Conservation (phyloP, 2,797 vertebrate species). For the Microcaecilia unicolor region DNA sequence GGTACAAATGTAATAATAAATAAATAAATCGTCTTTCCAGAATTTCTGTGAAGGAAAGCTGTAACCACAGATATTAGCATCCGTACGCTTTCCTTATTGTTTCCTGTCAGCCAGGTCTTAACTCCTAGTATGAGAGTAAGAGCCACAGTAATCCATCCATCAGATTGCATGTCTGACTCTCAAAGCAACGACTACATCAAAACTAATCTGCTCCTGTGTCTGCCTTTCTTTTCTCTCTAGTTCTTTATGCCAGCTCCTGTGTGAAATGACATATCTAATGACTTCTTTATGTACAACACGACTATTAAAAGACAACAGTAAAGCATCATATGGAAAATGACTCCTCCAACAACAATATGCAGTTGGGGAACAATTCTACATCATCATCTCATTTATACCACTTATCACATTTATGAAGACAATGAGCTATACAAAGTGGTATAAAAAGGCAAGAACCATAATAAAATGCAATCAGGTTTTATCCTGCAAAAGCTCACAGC, state of each 20-base stretch:
- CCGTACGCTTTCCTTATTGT: no score
- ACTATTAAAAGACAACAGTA: no score
- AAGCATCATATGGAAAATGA: conserved; percentile 31
- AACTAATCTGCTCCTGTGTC: no score
- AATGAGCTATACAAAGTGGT: conserved; percentile 21
- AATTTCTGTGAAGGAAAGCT: no score
- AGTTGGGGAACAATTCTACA: conserved; percentile 19
- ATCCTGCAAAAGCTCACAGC: conserved; percentile 4
- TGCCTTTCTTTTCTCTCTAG: conserved; percentile 4
- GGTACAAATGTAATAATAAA: no score
- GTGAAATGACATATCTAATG: conserved; percentile 7
- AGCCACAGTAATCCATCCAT: no score
- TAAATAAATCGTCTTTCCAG: no score
- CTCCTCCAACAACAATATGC: conserved; percentile 13
- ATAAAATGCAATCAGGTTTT: conserved; percentile 14
- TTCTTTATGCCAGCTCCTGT: neutral
- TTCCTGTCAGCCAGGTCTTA: no score
- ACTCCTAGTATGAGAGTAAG: no score
- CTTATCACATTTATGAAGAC: conserved; percentile 34
- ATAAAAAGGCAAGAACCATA: conserved; percentile 20
- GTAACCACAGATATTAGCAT: no score
- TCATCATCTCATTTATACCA: conserved; percentile 32
- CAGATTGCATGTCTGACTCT: no score
- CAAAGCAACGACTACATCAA: no score
- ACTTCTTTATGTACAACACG: conserved; percentile 2